Evolutionary conservation across 1,140 invertebrate genomes (phyloP).

Genomic region (Heliconius nattereri): DNA sequence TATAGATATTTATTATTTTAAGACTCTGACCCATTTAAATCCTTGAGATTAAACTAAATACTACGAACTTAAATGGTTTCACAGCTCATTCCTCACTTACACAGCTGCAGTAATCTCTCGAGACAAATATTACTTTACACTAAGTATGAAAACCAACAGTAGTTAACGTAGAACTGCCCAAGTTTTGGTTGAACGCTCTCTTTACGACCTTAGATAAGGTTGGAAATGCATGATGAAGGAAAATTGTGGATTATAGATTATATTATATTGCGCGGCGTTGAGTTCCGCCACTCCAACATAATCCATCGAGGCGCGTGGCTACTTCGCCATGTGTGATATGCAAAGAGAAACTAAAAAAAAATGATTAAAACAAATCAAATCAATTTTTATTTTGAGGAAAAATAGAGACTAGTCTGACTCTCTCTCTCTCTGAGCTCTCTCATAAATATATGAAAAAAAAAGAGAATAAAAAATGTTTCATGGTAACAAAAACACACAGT

Average conservation of each 20-base stretch:
- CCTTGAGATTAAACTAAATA: background rate
- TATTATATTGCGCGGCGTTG: too few species aligned
- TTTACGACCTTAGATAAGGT: conserved; percentile 22
- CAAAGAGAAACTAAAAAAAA: too few species aligned
- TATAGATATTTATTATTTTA: background rate
- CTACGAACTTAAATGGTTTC: conserved; percentile 1
- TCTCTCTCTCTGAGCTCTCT: too few species aligned
- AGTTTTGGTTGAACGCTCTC: conserved; percentile 33
- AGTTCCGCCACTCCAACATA: too few species aligned
- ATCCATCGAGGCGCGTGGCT: too few species aligned
- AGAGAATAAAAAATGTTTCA: background rate
- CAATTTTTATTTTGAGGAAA: too few species aligned
- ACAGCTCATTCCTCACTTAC: conserved; percentile 19
- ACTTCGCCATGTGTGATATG: too few species aligned
- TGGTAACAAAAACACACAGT: background rate
- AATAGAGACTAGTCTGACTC: too few species aligned
- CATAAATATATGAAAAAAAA: background rate
- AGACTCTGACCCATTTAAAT: background rate
- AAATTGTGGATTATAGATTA: background rate
- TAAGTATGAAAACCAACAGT: conserved; percentile 36
- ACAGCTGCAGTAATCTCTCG: conserved; percentile 19
- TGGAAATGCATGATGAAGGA: background rate
- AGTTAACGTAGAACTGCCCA: conserved; percentile 24
- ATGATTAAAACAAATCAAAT: too few species aligned
- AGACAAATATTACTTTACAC: conserved; percentile 38